A percentile compares a stretch with the other conserved stretches of the same genome.
Conservation (phyloP, 1,140 invertebrate genomes). For the Asobara japonica region DNA sequence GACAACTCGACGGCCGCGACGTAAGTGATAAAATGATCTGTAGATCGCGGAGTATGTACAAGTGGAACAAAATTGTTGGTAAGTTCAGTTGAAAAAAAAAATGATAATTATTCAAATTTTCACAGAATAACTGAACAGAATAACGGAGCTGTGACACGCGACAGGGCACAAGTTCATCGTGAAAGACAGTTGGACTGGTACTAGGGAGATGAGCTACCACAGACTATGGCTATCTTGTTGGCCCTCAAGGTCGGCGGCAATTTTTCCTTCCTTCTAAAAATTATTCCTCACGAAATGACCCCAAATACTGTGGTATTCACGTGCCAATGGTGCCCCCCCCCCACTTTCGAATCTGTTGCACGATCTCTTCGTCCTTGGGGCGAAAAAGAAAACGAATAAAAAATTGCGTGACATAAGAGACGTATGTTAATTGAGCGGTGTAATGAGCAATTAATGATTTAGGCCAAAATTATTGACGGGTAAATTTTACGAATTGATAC, state of each 20-base stretch:
- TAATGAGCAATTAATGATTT: background rate
- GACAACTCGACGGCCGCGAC: background rate
- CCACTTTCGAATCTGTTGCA: background rate
- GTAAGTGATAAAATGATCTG: background rate
- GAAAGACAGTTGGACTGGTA: slow-evolving; percentile 45
- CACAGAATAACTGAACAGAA: background rate
- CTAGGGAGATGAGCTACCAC: slow-evolving; percentile 54
- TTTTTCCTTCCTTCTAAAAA: slow-evolving; percentile 36
- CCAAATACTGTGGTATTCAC: background rate
- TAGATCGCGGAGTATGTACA: background rate
- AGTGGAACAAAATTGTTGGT: background rate
- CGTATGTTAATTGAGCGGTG: background rate
- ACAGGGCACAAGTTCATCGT: slow-evolving; percentile 49
- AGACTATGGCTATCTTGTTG: slow-evolving; percentile 42
- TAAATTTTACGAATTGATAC: background rate
- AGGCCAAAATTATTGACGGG: background rate
- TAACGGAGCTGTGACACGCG: background rate
- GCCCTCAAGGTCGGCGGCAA: slow-evolving; percentile 55
- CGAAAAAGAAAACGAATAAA: background rate
- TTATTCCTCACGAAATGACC: slow-evolving; percentile 47
- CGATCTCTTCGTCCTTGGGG: slow-evolving; percentile 29
- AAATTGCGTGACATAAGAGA: background rate
- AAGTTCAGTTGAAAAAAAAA: background rate
- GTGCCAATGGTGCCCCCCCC: background rate
- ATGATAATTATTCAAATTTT: background rate